Evolutionary conservation across 2,888 invertebrate genomes (phyloP).

Genomic region (Phrixothrix hirtus): DNA sequence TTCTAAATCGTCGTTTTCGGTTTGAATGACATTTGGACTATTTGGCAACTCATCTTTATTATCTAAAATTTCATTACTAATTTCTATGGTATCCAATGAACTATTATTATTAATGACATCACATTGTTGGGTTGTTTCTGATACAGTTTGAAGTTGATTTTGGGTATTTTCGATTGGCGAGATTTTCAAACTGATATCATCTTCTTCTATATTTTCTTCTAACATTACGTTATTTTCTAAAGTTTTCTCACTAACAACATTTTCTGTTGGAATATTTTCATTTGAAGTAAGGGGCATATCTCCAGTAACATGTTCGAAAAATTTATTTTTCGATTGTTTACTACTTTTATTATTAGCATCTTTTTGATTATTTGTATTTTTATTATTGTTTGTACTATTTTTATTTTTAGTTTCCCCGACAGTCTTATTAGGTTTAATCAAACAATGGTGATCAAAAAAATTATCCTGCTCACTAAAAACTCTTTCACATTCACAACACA

Average conservation of each 20-base stretch:
- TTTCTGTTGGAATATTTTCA: not conserved
- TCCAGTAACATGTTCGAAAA: conserved; percentile 46
- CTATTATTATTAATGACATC: not conserved
- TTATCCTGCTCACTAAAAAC: conserved; percentile 76
- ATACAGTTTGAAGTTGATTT: not conserved
- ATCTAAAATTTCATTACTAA: not conserved
- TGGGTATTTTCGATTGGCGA: not conserved
- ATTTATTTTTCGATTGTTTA: conserved; percentile 21
- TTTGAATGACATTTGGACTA: conserved; percentile 6
- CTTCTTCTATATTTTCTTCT: not conserved
- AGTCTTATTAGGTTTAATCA: conserved; percentile 33
- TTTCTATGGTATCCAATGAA: not conserved
- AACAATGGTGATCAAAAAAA: conserved; percentile 75
- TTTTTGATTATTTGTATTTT: conserved; percentile 21
- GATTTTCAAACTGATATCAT: too few species aligned
- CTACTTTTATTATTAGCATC: conserved; percentile 15
- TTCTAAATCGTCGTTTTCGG: not conserved
- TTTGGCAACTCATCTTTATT: not conserved
- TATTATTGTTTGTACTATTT: conserved; percentile 8
- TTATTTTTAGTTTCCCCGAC: conserved; percentile 13
- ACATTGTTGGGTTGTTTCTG: not conserved
- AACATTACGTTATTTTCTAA: not conserved
- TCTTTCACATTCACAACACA: conserved; percentile 81
- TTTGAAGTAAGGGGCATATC: conserved; percentile 35
- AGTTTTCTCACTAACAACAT: not conserved